Base-by-base conservation (phyloP, 2,888 invertebrate species). In the Pedicia rivosa region DNA sequence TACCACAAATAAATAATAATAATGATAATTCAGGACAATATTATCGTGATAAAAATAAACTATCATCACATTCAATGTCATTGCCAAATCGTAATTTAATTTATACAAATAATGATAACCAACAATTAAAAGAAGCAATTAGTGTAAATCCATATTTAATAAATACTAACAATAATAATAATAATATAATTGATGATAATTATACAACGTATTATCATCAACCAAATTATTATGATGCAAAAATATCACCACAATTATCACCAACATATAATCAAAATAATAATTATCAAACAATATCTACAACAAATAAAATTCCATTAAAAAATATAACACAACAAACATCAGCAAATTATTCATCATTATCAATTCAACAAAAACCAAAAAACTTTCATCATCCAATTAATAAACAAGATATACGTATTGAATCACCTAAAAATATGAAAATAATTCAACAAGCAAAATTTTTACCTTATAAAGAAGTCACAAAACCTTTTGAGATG, bases 401-500 rank as follows among this genome's bases (percentile, higher is more conserved):
- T 2, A 20, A 32, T 13, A n/a, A 13, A 17, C 9, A 35, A 19
- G 30, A 26, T 19, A 56, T 76, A 35, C 71, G 74, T 15, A 64
- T 77, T 42, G 83, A 82, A 49, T 80, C 83, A 5, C 81, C 84
- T 0, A 79, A 79, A 53, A 84, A 82, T 54, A 71, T 84, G 53
- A 87, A 83, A 2, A 70, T 90, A 0, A 82, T 90, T 22, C 82
- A 86, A 52, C 80, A 83, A 44, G 88, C 87, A 24, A 84, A 82
- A 49, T 87, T 82, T 64, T 86, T 86, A 57, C 88, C 88, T 0
- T 88, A 87, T 54, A 73, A 86, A 51, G 94, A 95, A 64, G 84
- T 88, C 39, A 86, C 87, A 0, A 95, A 95, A 56, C 94, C 94
- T 3, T 95, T 92, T 63, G 94, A 94, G 67, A 91, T 94, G 86